Base-by-base conservation (phyloP, 30 jellyfish, hydroid and myxozoan species). In the Cassiopea xamachana region DNA sequence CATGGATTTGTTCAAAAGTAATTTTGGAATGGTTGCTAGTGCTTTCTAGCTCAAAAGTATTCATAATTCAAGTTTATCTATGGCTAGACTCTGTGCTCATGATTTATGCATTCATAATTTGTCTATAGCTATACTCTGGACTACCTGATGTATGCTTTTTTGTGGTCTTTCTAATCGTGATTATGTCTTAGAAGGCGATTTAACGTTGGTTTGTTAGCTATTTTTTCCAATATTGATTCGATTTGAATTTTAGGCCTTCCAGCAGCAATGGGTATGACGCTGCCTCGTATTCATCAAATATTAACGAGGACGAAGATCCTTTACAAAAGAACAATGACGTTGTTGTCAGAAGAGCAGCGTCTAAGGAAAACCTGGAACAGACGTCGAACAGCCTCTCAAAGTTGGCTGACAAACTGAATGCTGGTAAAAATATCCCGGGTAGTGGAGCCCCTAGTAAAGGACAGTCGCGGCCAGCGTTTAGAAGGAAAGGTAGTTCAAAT, bases 321-420 rank as follows among this genome's bases (percentile, higher is more conserved):
- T 16, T 5, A 27, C 74, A 64, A 2, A 64, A 64, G 43, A 14
- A 64, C 43, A 7, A 7, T 17, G 43, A 64, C 27, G 27, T 7
- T 14, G 15, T 7, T 64, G 15, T 27, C 6, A 64, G 27, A 27
- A 64, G 43, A 2, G 2, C 74, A 4, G 74, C 74, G 27, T 64
- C 74, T 13, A 64, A 64, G 74, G 74, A 48, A 59, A 87, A 77
- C 44, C 48, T 87, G 4, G 89, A 77, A 47, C 62, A 50, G 69
- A 77, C 94, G 5, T 87, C 94, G 43, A 69, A 77, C 55, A 75
- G 39, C 72, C 80, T 87, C 13, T 87, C 94, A 19, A 87, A 87
- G 19, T 83, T 87, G 50, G 94, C 94, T 45, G 94, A 87, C 61
- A 87, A 77, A 70, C 69, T 87, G 76, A 87, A 87, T 58, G 62